Conservation (phyloP, 2,113 vertebrate genomes). For the Zeus faber region DNA sequence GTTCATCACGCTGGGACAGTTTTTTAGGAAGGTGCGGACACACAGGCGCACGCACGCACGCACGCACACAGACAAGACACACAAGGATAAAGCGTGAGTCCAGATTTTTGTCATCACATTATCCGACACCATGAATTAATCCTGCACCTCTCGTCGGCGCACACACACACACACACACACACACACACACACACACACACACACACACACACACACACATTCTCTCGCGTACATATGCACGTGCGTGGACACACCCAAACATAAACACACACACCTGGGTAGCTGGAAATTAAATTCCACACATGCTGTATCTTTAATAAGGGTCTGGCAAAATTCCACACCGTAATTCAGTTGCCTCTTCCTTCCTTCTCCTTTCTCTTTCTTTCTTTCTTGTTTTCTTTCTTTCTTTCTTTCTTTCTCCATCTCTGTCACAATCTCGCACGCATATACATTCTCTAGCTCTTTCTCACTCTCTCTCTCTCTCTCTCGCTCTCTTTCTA, state of each 20-base stretch:
- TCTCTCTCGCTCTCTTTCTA: too few relatives aligned
- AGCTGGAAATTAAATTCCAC: conserved; percentile 45
- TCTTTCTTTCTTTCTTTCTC: conserved; percentile 4
- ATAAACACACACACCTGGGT: too few relatives aligned
- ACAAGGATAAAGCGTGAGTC: too few relatives aligned
- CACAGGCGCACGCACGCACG: conserved; percentile 4
- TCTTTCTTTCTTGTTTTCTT: conserved; percentile 8
- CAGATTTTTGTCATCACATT: background rate
- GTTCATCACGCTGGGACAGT: conserved; percentile 12
- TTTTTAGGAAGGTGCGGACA: background rate
- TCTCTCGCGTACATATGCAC: too few relatives aligned
- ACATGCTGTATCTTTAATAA: conserved; percentile 9
- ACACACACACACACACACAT: too few relatives aligned
- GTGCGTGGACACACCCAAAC: too few relatives aligned
- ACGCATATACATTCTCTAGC: background rate
- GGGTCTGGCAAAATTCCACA: conserved; percentile 23
- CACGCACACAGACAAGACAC: background rate
- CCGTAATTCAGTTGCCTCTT: conserved; percentile 29
- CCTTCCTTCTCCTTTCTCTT: conserved; percentile 17
- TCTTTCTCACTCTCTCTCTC: too few relatives aligned
- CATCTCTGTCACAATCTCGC: conserved; percentile 6
- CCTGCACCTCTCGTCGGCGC: conserved; percentile 9
- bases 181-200: too few relatives aligned
- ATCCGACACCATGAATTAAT: conserved; percentile 18
- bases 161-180: conserved; percentile 7